phyloP scores from a whole-genome alignment of 2,797 vertebrate genomes.

The Picus viridis region DNA sequence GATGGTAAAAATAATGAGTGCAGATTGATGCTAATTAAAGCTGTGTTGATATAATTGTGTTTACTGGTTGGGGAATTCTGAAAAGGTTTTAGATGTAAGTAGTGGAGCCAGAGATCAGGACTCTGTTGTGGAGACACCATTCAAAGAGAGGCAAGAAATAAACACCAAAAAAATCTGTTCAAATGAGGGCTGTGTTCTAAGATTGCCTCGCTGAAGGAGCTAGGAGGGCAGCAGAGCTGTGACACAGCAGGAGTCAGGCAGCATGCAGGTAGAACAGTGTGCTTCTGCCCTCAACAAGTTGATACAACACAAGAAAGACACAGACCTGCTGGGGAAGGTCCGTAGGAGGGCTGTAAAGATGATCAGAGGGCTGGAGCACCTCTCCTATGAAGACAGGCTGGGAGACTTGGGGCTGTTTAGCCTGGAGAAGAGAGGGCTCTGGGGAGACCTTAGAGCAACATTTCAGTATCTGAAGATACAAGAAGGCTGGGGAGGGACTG shows the following conservation, averaged over 20 bases:
- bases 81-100: not conserved
- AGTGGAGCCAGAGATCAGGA: not conserved
- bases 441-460: no score
- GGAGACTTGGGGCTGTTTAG: no score
- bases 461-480: no score
- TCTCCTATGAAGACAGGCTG: no score
- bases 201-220: not conserved
- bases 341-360: no score
- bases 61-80: conserved; percentile 44
- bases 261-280: accelerated
- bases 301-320: no score
- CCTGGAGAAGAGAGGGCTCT: no score
- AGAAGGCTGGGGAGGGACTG: no score
- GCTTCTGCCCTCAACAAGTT: accelerated
- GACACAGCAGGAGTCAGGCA: not conserved
- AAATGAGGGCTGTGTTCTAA: not conserved
- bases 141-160: not conserved
- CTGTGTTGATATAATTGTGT: conserved; percentile 49
- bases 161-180: not conserved
- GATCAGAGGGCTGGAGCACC: no score
- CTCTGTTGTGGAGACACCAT: not conserved
- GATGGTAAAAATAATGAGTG: conserved; percentile 43
- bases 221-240: not conserved
- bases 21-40: conserved; percentile 50
- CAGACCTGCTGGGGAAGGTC: no score